Percentiles rank a stretch among this genome's conserved stretches.
Conservation (phyloP, 2,113 vertebrate species). For the Nannospalax galili region DNA sequence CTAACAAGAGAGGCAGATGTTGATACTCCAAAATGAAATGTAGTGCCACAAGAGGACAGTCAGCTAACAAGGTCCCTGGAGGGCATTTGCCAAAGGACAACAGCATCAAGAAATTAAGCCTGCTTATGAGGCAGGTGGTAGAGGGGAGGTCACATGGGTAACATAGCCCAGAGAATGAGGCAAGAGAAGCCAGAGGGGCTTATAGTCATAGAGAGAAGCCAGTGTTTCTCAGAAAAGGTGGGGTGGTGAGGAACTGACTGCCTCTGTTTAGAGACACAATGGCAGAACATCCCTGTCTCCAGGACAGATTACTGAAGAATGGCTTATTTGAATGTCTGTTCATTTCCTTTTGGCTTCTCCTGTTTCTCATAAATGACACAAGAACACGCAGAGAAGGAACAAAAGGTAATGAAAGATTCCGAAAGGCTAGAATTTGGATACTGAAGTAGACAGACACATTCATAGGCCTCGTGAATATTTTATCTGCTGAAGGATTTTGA, state of each 20-base stretch:
- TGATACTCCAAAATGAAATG: not conserved
- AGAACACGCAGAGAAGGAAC: not conserved
- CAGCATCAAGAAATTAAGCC: not conserved
- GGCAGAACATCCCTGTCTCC: not conserved
- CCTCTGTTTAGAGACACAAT: not conserved
- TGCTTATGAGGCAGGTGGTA: not conserved
- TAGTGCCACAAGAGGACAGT: not conserved
- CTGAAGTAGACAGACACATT: not conserved
- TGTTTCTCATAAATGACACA: not conserved
- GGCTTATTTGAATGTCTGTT: not conserved
- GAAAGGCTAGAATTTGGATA: not conserved
- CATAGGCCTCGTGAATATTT: not conserved
- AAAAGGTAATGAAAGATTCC: not conserved
- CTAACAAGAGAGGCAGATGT: not conserved
- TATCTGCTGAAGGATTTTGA: not conserved
- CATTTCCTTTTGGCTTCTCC: not conserved
- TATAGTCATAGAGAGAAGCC: not conserved
- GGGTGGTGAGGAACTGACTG: not conserved
- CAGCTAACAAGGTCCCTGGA: not conserved
- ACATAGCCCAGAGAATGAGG: not conserved
- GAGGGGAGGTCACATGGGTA: not conserved
- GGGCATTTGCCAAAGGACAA: not conserved
- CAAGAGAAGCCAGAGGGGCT: not conserved
- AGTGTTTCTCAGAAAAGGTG: not conserved
- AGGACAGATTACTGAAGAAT: not conserved